Evolutionary conservation across 2,113 vertebrate genomes (phyloP).

Genomic region (Scomber scombrus): DNA sequence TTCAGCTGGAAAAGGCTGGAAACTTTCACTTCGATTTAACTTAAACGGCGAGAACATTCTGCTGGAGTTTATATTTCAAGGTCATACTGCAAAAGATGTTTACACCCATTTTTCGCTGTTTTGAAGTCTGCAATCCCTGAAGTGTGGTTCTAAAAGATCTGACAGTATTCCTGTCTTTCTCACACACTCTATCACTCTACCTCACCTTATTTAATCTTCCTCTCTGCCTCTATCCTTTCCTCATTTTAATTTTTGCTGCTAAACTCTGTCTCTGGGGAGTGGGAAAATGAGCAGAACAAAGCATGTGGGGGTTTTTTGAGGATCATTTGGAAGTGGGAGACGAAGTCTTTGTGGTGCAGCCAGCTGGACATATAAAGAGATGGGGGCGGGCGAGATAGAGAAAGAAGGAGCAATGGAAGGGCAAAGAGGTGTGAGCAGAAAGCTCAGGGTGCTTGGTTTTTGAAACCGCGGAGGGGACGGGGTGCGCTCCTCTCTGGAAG

Average conservation of each 20-base stretch:
- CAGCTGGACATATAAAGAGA: constrained; percentile 88
- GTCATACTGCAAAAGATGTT: constrained; percentile 29
- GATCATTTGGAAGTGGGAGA: constrained; percentile 81
- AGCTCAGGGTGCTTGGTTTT: constrained; percentile 70
- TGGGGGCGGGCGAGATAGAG: constrained; percentile 71
- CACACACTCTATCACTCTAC: constrained; percentile 54
- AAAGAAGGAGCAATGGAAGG: constrained; percentile 72
- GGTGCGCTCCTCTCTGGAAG: constrained; percentile 63
- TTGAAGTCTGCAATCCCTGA: constrained; percentile 21
- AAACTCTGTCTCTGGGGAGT: constrained; percentile 82
- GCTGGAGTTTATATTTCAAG: constrained; percentile 31
- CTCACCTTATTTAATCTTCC: constrained; percentile 17
- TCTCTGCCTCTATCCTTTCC: constrained; percentile 46
- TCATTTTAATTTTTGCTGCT: constrained; percentile 76
- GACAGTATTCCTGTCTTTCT: constrained; percentile 29
- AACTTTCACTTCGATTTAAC: not conserved
- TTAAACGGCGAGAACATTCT: not conserved
- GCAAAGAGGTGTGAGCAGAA: constrained; percentile 79
- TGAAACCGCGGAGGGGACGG: constrained; percentile 61
- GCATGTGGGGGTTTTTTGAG: constrained; percentile 79
- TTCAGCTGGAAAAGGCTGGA: not conserved
- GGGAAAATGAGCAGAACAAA: constrained; percentile 89
- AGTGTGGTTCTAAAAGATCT: constrained; percentile 31
- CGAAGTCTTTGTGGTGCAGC: constrained; percentile 84
- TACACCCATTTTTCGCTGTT: not conserved